Evolutionary conservation across 2,888 invertebrate genomes (phyloP).

Genomic region (Pseudolycoriella hygida): DNA sequence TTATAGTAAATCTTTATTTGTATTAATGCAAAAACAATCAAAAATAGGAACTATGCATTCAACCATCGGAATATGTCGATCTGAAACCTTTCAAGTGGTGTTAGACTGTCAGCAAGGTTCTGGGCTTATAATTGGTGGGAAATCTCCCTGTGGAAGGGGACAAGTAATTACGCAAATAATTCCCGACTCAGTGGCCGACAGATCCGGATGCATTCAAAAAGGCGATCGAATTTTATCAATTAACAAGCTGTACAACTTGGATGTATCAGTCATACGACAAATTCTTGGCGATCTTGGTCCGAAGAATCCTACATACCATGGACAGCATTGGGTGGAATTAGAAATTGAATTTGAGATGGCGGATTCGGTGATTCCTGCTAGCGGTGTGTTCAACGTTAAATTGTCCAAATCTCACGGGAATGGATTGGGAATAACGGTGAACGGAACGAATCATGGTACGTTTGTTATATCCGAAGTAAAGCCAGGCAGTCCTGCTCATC

Average conservation of each 20-base stretch:
- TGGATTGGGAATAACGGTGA: conserved; percentile 81
- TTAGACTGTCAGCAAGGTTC: conserved; percentile 29
- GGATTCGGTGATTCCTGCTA: conserved; percentile 77
- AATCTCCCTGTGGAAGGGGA: conserved; percentile 22
- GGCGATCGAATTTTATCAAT: conserved; percentile 74
- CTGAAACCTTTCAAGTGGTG: conserved; percentile 27
- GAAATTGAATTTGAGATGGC: conserved; percentile 83
- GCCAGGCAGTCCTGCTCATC: conserved; percentile 77
- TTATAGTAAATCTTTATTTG: background rate
- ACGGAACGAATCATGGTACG: conserved; percentile 38
- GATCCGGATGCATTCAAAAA: conserved; percentile 55
- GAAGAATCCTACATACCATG: conserved; percentile 29
- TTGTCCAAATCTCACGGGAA: conserved; percentile 53
- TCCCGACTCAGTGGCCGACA: conserved; percentile 30
- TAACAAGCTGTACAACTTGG: conserved; percentile 57
- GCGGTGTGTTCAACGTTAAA: conserved; percentile 81
- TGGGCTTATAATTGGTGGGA: conserved; percentile 22
- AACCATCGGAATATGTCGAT: conserved; percentile 24
- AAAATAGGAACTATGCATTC: conserved; percentile 11
- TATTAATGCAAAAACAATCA: background rate
- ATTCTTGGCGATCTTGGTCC: conserved; percentile 22
- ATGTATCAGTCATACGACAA: conserved; percentile 36
- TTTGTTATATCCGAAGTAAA: conserved; percentile 78
- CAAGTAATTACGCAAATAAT: conserved; percentile 24
- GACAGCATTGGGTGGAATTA: conserved; percentile 46